These are phyloP conservation scores for Rhineura floridana DNA, from an alignment of 2,113 vertebrate species.

Conservation along the genomic window DNA sequence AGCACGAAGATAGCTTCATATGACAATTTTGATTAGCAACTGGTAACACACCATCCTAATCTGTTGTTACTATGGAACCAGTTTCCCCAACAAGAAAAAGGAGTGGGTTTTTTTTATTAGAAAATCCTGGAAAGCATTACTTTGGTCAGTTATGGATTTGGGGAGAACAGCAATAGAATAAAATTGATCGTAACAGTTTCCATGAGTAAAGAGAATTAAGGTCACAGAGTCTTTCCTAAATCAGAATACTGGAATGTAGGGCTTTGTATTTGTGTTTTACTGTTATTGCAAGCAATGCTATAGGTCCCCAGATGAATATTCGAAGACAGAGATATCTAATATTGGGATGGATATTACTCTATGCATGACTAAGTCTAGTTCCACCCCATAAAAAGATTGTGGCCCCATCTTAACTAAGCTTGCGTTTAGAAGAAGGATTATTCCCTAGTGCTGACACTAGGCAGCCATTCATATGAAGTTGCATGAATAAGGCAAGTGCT, in stretches of 20 bases:
- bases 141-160: not conserved
- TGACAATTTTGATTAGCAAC: not conserved
- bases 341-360: too few relatives aligned
- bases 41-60: not conserved
- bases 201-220: rapidly evolving
- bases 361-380: too few relatives aligned
- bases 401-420: not conserved
- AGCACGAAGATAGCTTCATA: not conserved
- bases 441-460: not conserved
- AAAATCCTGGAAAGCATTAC: not conserved
- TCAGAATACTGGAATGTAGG: not conserved
- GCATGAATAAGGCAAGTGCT: not conserved
- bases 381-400: not conserved
- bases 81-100: not conserved
- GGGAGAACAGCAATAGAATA: not conserved
- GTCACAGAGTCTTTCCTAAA: conserved; percentile 31
- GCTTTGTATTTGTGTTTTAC: not conserved
- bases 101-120: not conserved
- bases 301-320: not conserved
- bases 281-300: not conserved
- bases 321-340: too few relatives aligned
- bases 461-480: not conserved
- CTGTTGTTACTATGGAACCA: not conserved
- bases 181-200: not conserved
- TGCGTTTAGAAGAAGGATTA: not conserved